A percentile compares a stretch with the other conserved stretches of the same genome.
These are phyloP conservation scores for Pyrgilauda ruficollis DNA, from an alignment of 2,113 vertebrate genomes.

Conservation along the genomic window DNA sequence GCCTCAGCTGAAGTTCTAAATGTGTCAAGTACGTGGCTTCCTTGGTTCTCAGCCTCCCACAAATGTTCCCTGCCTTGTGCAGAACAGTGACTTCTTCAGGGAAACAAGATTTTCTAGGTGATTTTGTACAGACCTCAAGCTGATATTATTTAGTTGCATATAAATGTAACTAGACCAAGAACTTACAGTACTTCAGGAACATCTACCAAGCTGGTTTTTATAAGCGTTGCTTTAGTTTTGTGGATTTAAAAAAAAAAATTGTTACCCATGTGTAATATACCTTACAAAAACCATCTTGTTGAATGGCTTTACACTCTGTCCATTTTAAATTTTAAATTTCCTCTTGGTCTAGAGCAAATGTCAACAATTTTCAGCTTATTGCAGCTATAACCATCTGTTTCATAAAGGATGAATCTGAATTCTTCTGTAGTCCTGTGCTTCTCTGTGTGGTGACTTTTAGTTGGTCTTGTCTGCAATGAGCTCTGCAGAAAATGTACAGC, in stretches of 20 bases:
- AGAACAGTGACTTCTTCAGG: background rate
- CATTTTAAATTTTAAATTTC: background rate
- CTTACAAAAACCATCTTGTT: background rate
- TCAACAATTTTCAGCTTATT: background rate
- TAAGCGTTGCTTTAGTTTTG: background rate
- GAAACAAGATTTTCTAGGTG: background rate
- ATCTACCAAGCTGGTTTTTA: background rate
- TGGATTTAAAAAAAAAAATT: background rate
- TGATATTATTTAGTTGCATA: background rate
- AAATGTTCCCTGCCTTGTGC: background rate
- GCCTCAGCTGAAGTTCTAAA: background rate
- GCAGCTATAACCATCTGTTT: background rate
- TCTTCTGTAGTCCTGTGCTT: background rate
- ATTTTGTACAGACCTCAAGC: background rate
- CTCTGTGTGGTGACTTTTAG: background rate
- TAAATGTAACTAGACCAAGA: background rate
- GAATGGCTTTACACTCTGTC: background rate
- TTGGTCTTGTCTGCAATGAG: background rate
- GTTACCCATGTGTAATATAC: rapidly evolving
- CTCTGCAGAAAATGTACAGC: background rate
- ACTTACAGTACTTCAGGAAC: background rate
- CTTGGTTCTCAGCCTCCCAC: background rate
- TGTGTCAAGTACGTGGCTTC: background rate
- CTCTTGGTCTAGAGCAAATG: background rate
- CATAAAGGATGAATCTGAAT: background rate